Percentiles rank a stretch among this genome's conserved stretches.
Conservation (phyloP, 2,888 invertebrate genomes). For the Drosophila acutilabella region DNA sequence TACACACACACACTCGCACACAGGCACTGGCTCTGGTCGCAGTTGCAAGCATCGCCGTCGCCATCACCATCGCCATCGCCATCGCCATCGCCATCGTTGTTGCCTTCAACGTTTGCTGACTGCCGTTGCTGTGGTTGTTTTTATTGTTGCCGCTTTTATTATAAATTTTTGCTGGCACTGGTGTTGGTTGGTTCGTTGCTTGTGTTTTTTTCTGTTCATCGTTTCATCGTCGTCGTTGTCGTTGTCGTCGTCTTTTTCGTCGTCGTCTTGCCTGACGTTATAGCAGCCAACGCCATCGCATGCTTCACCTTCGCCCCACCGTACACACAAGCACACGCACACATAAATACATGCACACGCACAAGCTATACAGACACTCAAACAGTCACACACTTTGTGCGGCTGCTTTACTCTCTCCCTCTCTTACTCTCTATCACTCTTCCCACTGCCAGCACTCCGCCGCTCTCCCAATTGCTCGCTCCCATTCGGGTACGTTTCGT, state of each 20-base stretch:
- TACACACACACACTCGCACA: background rate
- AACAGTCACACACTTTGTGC: conserved; percentile 69
- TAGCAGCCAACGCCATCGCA: conserved; percentile 76
- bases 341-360: conserved; percentile 10
- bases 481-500: conserved; percentile 14
- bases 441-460: conserved; percentile 9
- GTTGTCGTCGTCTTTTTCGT: conserved; percentile 48
- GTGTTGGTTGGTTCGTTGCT: conserved; percentile 62
- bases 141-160: conserved; percentile 67
- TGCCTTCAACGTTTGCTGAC: conserved; percentile 51
- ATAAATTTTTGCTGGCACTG: conserved; percentile 73
- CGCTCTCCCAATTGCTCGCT: conserved; percentile 24
- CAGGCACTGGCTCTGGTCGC: conserved; percentile 41
- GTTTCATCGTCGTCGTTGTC: conserved; percentile 47
- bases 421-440: conserved; percentile 14
- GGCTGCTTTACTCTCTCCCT: conserved; percentile 53
- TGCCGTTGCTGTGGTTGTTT: conserved; percentile 23
- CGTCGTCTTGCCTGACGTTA: conserved; percentile 67
- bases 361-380: conserved; percentile 39
- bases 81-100: conserved; percentile 35
- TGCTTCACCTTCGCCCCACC: conserved; percentile 81
- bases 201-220: conserved; percentile 38
- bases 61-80: no score
- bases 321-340: conserved; percentile 41
- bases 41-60: conserved; percentile 56